Evolutionary conservation across 2,888 invertebrate genomes (phyloP).

Genomic region (Caenorhabditis sp.): DNA sequence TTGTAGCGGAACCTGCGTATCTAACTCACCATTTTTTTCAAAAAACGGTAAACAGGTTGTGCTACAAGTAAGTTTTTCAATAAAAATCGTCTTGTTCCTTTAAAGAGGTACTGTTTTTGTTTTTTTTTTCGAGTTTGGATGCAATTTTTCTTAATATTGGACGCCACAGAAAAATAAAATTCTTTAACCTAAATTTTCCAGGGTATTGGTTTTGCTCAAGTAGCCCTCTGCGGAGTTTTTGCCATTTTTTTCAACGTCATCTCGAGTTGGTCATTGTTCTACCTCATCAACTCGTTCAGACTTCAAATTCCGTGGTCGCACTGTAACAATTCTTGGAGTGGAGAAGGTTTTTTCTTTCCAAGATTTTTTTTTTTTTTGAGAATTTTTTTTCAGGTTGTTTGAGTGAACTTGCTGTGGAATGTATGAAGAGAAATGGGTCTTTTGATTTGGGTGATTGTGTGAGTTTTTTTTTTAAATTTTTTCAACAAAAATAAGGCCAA

Average conservation of each 20-base stretch:
- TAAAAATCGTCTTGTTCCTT: no score
- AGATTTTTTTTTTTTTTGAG: neutral
- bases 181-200: neutral
- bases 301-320: slow-evolving; percentile 87
- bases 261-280: slow-evolving; percentile 75
- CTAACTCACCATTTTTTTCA: no score
- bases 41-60: no score
- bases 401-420: neutral
- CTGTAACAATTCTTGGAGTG: slow-evolving; percentile 87
- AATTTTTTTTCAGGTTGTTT: neutral
- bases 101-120: no score
- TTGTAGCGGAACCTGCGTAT: no score
- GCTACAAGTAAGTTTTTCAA: no score
- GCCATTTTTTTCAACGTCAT: slow-evolving; percentile 75
- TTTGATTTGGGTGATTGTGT: neutral
- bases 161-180: no score
- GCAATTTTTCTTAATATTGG: no score
- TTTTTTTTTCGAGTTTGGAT: no score
- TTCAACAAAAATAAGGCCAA: no score
- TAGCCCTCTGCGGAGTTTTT: slow-evolving; percentile 74
- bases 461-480: neutral
- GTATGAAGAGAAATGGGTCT: neutral
- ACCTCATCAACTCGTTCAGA: slow-evolving; percentile 80
- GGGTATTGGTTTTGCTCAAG: slow-evolving; percentile 75
- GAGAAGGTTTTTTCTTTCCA: slow-evolving; percentile 71